A percentile compares a stretch with the other conserved stretches of the same genome.
These are phyloP conservation scores for Prorops nasuta DNA, from an alignment of 1,140 invertebrate genomes.

Conservation along the genomic window DNA sequence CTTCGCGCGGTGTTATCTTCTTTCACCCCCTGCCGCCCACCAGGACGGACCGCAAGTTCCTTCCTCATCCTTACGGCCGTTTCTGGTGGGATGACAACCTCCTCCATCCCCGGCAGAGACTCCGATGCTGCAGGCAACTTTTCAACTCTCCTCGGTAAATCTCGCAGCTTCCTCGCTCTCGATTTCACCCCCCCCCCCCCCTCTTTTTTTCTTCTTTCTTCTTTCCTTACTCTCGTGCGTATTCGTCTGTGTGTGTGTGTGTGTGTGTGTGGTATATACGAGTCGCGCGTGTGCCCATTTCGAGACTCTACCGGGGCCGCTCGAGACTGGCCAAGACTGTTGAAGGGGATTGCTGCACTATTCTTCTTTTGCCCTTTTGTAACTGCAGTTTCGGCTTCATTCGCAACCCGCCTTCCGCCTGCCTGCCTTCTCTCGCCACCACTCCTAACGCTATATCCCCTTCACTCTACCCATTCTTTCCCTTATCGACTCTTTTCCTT, in stretches of 20 bases:
- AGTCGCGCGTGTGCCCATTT: neutral
- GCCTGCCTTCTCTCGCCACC: neutral
- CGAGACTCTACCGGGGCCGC: no score
- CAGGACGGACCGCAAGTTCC: no score
- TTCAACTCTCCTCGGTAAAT: slow-evolving; percentile 36
- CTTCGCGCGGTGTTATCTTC: slow-evolving; percentile 38
- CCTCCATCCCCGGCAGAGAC: neutral
- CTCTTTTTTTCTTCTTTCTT: neutral
- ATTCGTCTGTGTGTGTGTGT: neutral
- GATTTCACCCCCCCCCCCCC: neutral
- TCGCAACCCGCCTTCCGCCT: no score
- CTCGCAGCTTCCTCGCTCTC: slow-evolving; percentile 17
- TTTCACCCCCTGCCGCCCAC: neutral
- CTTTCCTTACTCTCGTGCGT: neutral
- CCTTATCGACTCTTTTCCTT: neutral
- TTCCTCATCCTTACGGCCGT: neutral
- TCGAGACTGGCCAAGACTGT: neutral
- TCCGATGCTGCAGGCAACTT: slow-evolving; percentile 20
- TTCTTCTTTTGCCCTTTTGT: neutral
- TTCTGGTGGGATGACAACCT: slow-evolving; percentile 3
- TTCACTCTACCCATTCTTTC: slow-evolving; percentile 7
- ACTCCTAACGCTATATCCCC: no score
- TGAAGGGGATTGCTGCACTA: neutral
- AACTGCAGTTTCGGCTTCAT: no score
- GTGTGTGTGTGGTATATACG: neutral